Conservation (phyloP, 2,113 vertebrate genomes). For the Hemibates koningsi region DNA sequence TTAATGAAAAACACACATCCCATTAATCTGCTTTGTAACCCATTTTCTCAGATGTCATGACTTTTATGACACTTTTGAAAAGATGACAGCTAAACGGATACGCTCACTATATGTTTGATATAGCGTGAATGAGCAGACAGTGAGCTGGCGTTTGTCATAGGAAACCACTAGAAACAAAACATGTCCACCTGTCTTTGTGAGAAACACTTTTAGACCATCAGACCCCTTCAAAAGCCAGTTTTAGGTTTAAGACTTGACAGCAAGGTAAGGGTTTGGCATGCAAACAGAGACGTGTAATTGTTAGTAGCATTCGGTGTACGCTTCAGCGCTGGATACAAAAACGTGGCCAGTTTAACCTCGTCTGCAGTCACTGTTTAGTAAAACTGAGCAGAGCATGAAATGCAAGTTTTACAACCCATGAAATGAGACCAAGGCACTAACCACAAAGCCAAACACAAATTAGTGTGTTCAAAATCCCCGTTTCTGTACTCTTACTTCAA, state of each 20-base stretch:
- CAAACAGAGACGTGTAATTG: not conserved
- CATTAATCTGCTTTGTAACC: not conserved
- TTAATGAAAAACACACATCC: not conserved
- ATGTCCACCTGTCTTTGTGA: not conserved
- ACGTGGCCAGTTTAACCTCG: not conserved
- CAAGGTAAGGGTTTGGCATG: not conserved
- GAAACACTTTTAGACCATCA: not conserved
- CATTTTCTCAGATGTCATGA: not conserved
- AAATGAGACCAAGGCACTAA: not conserved
- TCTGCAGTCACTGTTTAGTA: not conserved
- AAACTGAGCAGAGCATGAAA: not conserved
- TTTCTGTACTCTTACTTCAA: not conserved
- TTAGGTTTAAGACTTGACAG: not conserved
- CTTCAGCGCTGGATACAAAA: not conserved
- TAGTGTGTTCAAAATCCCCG: not conserved
- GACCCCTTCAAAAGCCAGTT: not conserved
- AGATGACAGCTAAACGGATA: not conserved
- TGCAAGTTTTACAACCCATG: not conserved
- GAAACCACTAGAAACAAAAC: not conserved
- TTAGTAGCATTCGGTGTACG: rapidly evolving
- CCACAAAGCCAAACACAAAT: not conserved
- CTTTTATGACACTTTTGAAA: not conserved
- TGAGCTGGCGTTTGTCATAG: not conserved
- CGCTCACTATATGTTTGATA: not conserved
- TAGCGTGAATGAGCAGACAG: not conserved